Conservation (phyloP, 2,113 vertebrate species). For the Salvelinus alpinus region DNA sequence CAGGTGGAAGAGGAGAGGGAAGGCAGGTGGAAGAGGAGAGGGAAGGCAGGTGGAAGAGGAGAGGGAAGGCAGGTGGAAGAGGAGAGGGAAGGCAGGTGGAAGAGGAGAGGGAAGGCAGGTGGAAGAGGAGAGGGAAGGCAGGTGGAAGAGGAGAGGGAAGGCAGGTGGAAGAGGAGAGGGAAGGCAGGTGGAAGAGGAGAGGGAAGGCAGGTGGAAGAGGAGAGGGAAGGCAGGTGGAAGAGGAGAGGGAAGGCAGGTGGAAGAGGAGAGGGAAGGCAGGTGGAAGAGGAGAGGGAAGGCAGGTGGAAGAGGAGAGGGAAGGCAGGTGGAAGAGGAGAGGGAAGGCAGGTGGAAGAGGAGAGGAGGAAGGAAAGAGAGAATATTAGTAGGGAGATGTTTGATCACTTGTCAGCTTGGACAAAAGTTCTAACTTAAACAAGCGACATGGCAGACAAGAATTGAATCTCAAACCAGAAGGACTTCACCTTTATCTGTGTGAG, state of each 20-base stretch:
- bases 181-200: slow-evolving; percentile 13
- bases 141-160: background rate
- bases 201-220: no score
- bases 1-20: no score
- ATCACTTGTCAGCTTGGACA: background rate
- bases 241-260: background rate
- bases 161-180: background rate
- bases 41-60: slow-evolving; percentile 7
- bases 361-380: background rate
- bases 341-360: no score
- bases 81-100: background rate
- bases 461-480: background rate
- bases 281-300: background rate
- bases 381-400: background rate
- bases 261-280: slow-evolving; percentile 8
- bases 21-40: background rate
- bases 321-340: slow-evolving; percentile 10
- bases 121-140: slow-evolving; percentile 11
- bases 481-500: background rate
- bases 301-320: background rate
- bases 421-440: no score
- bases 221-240: background rate
- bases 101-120: background rate
- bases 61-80: background rate
- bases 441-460: no score